Evolutionary conservation across 2,888 invertebrate genomes (phyloP).

Genomic region (Oeneis ivallda): DNA sequence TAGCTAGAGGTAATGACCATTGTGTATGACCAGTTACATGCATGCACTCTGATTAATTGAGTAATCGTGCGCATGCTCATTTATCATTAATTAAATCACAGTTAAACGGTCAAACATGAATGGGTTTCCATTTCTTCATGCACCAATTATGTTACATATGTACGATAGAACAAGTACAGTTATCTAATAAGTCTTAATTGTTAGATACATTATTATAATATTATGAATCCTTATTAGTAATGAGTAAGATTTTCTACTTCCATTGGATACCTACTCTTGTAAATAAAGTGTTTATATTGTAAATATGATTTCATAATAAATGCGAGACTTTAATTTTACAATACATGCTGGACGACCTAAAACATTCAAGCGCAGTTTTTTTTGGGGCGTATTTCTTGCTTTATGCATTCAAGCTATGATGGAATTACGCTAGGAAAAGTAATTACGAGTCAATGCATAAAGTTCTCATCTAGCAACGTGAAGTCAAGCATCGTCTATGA

Average conservation of each 20-base stretch:
- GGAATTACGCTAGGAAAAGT: too few relatives aligned
- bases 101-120: background rate
- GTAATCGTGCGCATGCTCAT: slow-evolving; percentile 4
- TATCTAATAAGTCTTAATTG: background rate
- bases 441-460: too few relatives aligned
- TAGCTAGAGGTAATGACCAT: too few relatives aligned
- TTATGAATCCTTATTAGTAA: too few relatives aligned
- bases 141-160: background rate
- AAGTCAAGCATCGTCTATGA: background rate
- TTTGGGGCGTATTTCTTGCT: too few relatives aligned
- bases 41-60: too few relatives aligned
- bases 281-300: slow-evolving; percentile 39
- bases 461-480: too few relatives aligned
- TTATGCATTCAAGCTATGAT: too few relatives aligned
- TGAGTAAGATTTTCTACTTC: background rate
- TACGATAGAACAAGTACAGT: background rate
- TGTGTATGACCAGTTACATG: too few relatives aligned
- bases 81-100: slow-evolving; percentile 7
- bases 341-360: too few relatives aligned
- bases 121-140: background rate
- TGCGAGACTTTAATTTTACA: background rate
- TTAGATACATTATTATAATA: background rate
- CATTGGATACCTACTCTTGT: slow-evolving; percentile 29
- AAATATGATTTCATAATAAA: slow-evolving; percentile 12
- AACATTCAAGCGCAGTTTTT: too few relatives aligned